Base-by-base conservation (phyloP, 2,797 vertebrate species). In the Argyrosomus regius region DNA sequence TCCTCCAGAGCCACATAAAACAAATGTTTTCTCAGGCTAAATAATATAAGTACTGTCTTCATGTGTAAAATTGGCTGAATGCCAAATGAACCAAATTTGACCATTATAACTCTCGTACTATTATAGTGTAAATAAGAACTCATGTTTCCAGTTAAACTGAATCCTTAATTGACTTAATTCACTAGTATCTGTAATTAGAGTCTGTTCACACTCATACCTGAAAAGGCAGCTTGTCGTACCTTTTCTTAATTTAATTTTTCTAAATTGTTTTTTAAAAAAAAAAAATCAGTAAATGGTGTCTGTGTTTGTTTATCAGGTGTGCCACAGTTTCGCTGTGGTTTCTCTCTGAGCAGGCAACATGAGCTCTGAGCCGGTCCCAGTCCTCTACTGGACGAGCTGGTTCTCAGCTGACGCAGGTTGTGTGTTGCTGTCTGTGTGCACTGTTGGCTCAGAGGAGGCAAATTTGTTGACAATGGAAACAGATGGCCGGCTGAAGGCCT, bases 301-400 rank as follows among this genome's bases (percentile, higher is more conserved):
- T 16, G 11, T 12, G 16, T 28, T 18, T 1, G 14, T 35, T 62
- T 50, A 11, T 60, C 13, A 24, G 18, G 22, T 41, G 48, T 65
- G 26, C 11, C 6, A 8, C 6, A n/a, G 5, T 28, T n/a, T 58
- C 11, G 11, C 16, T 70, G 16, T 63, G 22, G 16, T 80, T 68
- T 73, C 63, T 17, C 10, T 67, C 1, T 41, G 53, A 22, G 11
- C 13, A 3, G 53, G n/a, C 1, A 59, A 58, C 24, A 7, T 10
- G 22, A 62, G n/a, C 52, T 57, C 1, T 49, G 14, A 12, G 45
- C 20, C 20, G 7, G 16, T 31, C 24, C 5, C 54, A 9, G 60
- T 31, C 31, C 39, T 60, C 22, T 26, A 89, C 68, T 28, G 68
- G 85, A 66, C 67, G 0, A 58, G n/a, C 82, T 49, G 85, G 88